Conservation (phyloP, 2,797 vertebrate species). For the Scleropages formosus region DNA sequence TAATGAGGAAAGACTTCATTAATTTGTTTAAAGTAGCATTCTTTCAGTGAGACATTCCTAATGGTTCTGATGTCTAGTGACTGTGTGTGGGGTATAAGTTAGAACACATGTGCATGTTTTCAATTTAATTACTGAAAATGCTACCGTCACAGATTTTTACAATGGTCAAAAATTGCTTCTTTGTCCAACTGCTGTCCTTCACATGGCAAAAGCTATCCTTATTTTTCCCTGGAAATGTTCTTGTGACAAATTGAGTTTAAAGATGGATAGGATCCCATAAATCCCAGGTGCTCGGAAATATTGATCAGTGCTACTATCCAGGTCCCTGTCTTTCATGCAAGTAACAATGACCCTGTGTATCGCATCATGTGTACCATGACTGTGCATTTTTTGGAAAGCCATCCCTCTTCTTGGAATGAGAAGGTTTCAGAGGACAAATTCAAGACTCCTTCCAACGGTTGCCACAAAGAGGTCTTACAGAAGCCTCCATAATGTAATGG, state of each 20-base stretch:
- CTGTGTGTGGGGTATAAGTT: conserved; percentile 6
- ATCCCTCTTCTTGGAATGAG: not conserved
- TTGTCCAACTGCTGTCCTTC: conserved; percentile 14
- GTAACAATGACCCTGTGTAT: not conserved
- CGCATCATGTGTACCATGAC: not conserved
- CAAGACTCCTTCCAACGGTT: no score
- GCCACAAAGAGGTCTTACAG: not conserved
- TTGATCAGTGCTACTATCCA: conserved; percentile 5
- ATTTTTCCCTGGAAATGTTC: conserved; percentile 24
- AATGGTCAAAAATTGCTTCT: not conserved
- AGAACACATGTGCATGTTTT: conserved; percentile 27
- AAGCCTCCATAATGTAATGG: not conserved
- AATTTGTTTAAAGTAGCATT: conserved; percentile 62
- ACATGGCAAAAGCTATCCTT: conserved; percentile 5
- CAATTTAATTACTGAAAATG: conserved; percentile 14
- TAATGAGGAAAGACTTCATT: conserved; percentile 55
- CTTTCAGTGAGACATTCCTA: conserved; percentile 38
- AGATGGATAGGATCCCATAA: conserved; percentile 5
- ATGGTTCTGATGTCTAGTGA: conserved; percentile 25
- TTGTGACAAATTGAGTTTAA: conserved; percentile 16
- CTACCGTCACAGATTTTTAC: conserved; percentile 1
- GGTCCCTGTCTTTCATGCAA: not conserved
- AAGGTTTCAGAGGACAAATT: not conserved
- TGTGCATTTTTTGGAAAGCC: not conserved
- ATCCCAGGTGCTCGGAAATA: not conserved